Evolutionary conservation across 2,113 vertebrate species (phyloP), one percentile per base, ranked within the genome.

Genomic region (Lasiurus borealis): DNA sequence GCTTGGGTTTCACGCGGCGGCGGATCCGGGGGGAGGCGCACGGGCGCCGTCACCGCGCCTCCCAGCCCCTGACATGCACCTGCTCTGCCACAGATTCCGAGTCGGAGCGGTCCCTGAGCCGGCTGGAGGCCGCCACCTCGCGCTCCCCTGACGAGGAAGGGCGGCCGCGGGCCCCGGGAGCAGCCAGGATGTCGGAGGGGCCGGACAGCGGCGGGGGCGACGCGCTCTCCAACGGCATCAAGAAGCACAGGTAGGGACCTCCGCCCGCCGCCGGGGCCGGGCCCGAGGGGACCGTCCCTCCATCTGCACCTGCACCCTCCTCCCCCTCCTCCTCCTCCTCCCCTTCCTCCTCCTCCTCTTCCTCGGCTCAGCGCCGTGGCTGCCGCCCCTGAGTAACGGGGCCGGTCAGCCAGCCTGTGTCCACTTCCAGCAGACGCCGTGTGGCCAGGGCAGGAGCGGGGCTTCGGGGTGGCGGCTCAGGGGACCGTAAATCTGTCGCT

Each of bases 21-120:
- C 97, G 91, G 95, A 85, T 97, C 93, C 25, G 82, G 96, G 97
- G 85, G 71, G 95, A 96, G 97, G 59, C 25, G 59, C 59, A 93
- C 98, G 88, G 95, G 97, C 97, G 97, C 98, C 96, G 98, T 97
- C 97, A 88, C 94, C 23, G 85, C 97, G 97, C 87, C 97, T 94
- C 77, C 75, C 89, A 68, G 91, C 97, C 94, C 95, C 96, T 98
- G 96, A 98, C 13, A 96, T 98, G 97, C 91, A 96, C 97, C 97
- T 97, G 94, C 90, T 98, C 96, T 97, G 89, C 96, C 97, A 83
- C 98, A 99, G 99, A 99, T 96, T 99, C 99, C 0, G 99, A 99
- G 97, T 99, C 99, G 0, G 99, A 99, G 97, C 97, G 97, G 97
- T 99, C 99, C 72, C 97, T 99, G 98, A 99, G 99, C 96, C 98